A percentile compares a stretch with the other conserved stretches of the same genome.
Evolutionary conservation across 2,797 vertebrate species (phyloP).

Genomic region (Merluccius polli): DNA sequence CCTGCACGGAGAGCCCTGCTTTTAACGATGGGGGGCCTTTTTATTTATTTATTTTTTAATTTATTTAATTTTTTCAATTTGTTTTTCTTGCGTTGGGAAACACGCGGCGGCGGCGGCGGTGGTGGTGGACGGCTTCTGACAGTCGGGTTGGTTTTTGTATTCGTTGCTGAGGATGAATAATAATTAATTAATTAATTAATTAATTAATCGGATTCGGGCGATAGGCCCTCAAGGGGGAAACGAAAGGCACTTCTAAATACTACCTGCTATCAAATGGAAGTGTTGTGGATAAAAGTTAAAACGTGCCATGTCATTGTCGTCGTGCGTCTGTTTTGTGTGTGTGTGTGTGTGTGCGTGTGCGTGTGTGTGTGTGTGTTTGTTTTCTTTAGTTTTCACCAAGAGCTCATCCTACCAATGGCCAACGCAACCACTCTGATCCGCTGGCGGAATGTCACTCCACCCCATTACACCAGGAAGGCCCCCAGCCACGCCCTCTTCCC

Average conservation of each 20-base stretch:
- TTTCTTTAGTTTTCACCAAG: conserved; percentile 44
- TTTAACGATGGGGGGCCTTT: too few species aligned
- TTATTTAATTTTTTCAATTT: too few species aligned
- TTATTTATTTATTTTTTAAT: too few species aligned
- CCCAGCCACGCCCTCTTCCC: conserved; percentile 81
- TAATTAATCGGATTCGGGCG: background rate
- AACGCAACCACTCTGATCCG: conserved; percentile 67
- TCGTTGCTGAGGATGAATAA: too few species aligned
- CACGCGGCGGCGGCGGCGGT: too few species aligned
- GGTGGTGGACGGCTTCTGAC: too few species aligned
- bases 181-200: too few species aligned
- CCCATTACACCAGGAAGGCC: conserved; percentile 68
- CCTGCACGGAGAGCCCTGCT: background rate
- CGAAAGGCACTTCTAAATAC: background rate
- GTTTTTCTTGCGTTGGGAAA: too few species aligned
- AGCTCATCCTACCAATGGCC: conserved; percentile 67
- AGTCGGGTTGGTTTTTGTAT: too few species aligned
- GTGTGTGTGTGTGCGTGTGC: background rate
- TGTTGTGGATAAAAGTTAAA: background rate
- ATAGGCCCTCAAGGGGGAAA: background rate
- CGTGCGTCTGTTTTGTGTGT: background rate
- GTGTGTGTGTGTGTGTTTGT: background rate
- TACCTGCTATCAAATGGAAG: background rate
- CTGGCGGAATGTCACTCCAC: conserved; percentile 78
- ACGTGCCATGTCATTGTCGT: background rate